Base-by-base conservation (phyloP, 2,113 vertebrate genomes). In the Phasianus colchicus region DNA sequence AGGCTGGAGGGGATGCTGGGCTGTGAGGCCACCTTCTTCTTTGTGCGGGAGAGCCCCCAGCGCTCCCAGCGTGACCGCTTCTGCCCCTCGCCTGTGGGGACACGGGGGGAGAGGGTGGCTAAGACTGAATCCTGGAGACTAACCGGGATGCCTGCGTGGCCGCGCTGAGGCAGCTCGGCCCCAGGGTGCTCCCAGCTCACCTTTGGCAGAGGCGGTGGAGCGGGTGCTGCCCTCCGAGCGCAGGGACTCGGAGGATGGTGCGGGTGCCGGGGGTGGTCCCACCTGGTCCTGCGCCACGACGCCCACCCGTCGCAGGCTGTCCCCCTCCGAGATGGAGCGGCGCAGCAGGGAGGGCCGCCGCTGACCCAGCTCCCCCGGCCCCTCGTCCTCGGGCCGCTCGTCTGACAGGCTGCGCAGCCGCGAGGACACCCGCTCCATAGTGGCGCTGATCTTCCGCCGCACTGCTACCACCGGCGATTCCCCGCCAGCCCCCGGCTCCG, bases 401-500 rank as follows among this genome's bases (percentile, higher is more conserved):
- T 90, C 96, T 1, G 85, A 93, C 64, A 98, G 98, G 81, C 99
- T 99, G 48, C 99, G 98, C 19, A 99, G 96, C 71, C 98, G 98
- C 17, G 98, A 98, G 1, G 99, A 99, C n/a, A 99, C 98, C 3
- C 98, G 98, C 48, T 99, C 99, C 92, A 99, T 94, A 1, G 99
- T 99, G 84, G 98, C 98, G 54, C 99, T 99, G n/a, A 99, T 99
- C 97, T 99, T 98, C 96, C 98, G 97, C 58, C 99, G 98, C 97
- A 99, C 98, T 2, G 98, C 96, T 93, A 99, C 93, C 4, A 98
- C 98, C 0, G 99, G 99, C 0, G 99, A 99, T 61, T 98, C 97
- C 96, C 94, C 98, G 83, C 25, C 84, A 1, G 20, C 98, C 88
- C 43, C 98, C 1, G 88, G 93, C 83, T 98, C 98, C 2, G 97